phyloP scores from a whole-genome alignment of 1,140 invertebrate species.

The Drosophila kurseongensis region DNA sequence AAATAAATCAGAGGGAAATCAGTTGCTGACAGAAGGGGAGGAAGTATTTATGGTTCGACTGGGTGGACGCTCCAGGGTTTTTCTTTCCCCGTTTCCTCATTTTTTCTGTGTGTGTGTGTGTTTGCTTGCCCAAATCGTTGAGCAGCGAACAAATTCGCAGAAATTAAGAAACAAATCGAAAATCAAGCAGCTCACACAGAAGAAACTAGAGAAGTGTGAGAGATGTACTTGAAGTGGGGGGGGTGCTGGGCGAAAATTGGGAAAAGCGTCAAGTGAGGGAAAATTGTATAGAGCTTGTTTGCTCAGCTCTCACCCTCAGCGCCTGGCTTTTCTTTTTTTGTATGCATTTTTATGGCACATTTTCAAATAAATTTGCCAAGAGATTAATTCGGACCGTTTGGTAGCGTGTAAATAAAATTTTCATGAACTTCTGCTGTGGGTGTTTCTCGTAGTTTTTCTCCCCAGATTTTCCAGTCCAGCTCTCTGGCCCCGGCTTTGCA shows the following conservation, averaged over 20 bases:
- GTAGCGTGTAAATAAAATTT: conserved; percentile 82
- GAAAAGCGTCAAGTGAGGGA: conserved; percentile 50
- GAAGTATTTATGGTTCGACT: conserved; percentile 79
- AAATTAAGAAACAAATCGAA: conserved; percentile 84
- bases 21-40: conserved; percentile 77
- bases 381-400: conserved; percentile 82
- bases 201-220: conserved; percentile 10
- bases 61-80: conserved; percentile 55
- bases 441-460: conserved; percentile 50
- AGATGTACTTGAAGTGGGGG: not conserved
- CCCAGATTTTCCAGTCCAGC: conserved; percentile 36
- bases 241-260: conserved; percentile 26
- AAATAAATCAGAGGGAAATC: conserved; percentile 83
- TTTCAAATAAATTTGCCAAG: conserved; percentile 82
- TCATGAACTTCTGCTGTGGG: conserved; percentile 75
- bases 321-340: conserved; percentile 47
- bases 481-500: conserved; percentile 29
- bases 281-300: conserved; percentile 77
- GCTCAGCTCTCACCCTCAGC: conserved; percentile 38
- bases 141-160: conserved; percentile 78
- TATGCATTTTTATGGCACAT: conserved; percentile 82
- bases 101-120: conserved; percentile 8
- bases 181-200: conserved; percentile 63
- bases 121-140: conserved; percentile 60
- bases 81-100: conserved; percentile 3